phyloP scores from a whole-genome alignment of 2,113 vertebrate genomes.

The Cinclus cinclus region DNA sequence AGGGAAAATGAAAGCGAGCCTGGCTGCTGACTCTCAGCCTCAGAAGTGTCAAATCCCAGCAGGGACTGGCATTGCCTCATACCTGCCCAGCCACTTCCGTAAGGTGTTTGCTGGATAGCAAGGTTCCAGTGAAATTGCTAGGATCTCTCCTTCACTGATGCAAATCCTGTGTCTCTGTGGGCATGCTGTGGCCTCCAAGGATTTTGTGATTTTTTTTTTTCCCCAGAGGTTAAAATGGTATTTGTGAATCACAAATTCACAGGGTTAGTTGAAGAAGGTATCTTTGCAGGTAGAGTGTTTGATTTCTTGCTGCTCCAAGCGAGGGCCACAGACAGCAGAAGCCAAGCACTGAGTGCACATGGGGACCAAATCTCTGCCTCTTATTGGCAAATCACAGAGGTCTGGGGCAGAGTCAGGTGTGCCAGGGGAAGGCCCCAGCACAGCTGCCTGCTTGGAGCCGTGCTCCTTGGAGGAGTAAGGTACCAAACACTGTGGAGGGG shows the following conservation, averaged over 20 bases:
- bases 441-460: rapidly evolving
- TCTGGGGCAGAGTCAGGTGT: neutral
- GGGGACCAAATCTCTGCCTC: neutral
- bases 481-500: neutral
- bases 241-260: neutral
- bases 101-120: neutral
- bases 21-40: neutral
- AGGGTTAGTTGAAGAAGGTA: neutral
- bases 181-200: neutral
- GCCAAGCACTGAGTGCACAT: neutral
- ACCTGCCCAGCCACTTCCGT: neutral
- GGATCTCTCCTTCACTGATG: neutral
- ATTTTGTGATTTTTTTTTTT: neutral
- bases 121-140: neutral
- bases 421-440: rapidly evolving
- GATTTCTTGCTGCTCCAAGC: neutral
- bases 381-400: neutral
- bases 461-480: neutral
- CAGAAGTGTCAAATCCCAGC: neutral
- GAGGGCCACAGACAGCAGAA: neutral
- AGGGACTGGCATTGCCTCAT: neutral
- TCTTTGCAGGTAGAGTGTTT: neutral
- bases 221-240: neutral
- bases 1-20: neutral
- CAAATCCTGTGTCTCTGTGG: neutral